Conservation (phyloP, 2,888 invertebrate species). For the Tortrix viridana region DNA sequence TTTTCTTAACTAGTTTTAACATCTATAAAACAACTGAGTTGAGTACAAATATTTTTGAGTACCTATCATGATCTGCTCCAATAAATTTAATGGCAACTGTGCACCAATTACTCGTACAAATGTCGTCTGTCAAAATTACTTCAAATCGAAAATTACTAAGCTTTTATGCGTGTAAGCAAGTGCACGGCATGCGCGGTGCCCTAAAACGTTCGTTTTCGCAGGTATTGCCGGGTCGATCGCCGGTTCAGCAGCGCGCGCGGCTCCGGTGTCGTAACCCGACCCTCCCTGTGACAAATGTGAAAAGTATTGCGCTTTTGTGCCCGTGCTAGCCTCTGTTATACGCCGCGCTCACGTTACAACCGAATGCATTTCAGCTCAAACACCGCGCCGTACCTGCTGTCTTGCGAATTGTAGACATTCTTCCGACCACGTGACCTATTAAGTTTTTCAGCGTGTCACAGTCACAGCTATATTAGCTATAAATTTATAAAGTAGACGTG, state of each 20-base stretch:
- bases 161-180: neutral
- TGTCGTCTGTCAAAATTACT: no score
- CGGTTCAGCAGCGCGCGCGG: slow-evolving; percentile 57
- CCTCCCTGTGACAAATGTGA: slow-evolving; percentile 71
- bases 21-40: no score
- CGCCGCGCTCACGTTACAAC: slow-evolving; percentile 28
- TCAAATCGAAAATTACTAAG: no score
- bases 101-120: no score
- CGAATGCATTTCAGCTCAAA: slow-evolving; percentile 22
- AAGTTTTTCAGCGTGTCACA: neutral
- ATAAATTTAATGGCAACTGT: no score
- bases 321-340: slow-evolving; percentile 21
- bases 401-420: slow-evolving; percentile 21
- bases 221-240: slow-evolving; percentile 50
- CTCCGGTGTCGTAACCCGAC: slow-evolving; percentile 72
- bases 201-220: slow-evolving; percentile 4
- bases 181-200: slow-evolving; percentile 2
- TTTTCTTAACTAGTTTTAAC: no score
- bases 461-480: no score
- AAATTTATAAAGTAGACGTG: no score
- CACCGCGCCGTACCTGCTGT: slow-evolving; percentile 12
- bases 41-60: no score
- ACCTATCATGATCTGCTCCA: no score
- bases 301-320: slow-evolving; percentile 60
- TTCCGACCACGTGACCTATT: slow-evolving; percentile 26